Evolutionary conservation across 1,140 invertebrate species (phyloP).

Genomic region (Macrocentrus cingulum): DNA sequence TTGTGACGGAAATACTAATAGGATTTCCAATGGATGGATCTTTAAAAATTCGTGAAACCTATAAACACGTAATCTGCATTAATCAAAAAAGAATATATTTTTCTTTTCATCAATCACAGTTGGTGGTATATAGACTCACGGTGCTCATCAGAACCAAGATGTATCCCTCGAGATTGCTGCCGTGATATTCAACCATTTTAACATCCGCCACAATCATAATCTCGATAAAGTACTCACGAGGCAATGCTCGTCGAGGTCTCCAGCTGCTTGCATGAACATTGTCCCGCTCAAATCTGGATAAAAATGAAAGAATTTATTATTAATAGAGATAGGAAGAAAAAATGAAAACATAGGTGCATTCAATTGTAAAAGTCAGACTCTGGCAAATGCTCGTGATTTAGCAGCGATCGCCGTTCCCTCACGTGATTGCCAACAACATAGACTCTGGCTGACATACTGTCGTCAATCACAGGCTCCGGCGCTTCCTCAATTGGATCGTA

Average conservation of each 20-base stretch:
- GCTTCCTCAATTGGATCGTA: slow-evolving; percentile 30
- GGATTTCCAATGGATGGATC: slow-evolving; percentile 81
- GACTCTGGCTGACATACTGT: slow-evolving; percentile 31
- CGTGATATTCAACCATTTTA: slow-evolving; percentile 77
- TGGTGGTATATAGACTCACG: slow-evolving; percentile 57
- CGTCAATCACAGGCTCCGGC: slow-evolving; percentile 29
- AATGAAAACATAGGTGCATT: not conserved
- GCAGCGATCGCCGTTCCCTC: slow-evolving; percentile 38
- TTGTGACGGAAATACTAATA: slow-evolving; percentile 75
- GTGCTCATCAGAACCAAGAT: slow-evolving; percentile 80
- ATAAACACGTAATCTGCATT: not conserved
- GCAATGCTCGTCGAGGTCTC: slow-evolving; percentile 47
- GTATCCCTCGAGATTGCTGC: slow-evolving; percentile 65
- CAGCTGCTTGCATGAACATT: slow-evolving; percentile 30
- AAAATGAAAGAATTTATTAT: not conserved
- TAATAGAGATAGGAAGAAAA: not conserved
- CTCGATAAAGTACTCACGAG: slow-evolving; percentile 74
- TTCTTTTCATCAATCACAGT: not conserved
- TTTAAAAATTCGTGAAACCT: slow-evolving; percentile 75
- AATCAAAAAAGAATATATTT: not conserved
- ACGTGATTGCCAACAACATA: slow-evolving; percentile 34
- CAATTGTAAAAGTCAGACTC: not conserved
- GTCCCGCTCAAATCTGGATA: slow-evolving; percentile 3
- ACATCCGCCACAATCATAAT: slow-evolving; percentile 78
- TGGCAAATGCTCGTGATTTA: slow-evolving; percentile 8